phyloP scores from a whole-genome alignment of 2,797 vertebrate genomes.

The Odontamblyopus rebecca region DNA sequence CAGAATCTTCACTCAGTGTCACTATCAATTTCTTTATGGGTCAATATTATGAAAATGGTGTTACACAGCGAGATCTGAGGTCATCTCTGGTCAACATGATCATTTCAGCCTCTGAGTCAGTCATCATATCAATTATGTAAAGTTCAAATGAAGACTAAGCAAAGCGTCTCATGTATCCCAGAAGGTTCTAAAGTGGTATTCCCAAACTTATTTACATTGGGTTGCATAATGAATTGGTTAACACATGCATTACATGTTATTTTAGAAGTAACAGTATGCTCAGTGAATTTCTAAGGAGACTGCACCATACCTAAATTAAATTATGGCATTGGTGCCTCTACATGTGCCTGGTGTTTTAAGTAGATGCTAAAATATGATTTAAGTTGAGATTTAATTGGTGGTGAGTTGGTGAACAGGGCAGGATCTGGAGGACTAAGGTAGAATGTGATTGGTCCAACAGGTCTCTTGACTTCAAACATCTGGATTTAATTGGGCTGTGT shows the following conservation, averaged over 20 bases:
- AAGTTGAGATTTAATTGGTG: too few relatives aligned
- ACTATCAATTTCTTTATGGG: not conserved
- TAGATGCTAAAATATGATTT: too few relatives aligned
- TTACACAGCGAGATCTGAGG: not conserved
- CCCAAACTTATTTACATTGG: not conserved
- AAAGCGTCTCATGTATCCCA: not conserved
- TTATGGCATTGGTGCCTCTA: not conserved
- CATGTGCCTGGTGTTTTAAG: not conserved
- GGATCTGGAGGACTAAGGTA: too few relatives aligned
- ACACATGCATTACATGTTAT: not conserved
- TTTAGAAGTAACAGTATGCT: not conserved
- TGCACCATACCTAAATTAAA: not conserved
- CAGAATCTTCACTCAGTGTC: conserved; percentile 3
- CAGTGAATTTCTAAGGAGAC: too few relatives aligned
- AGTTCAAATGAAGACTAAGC: conserved; percentile 1
- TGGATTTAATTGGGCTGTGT: too few relatives aligned
- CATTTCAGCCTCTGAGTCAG: conserved; percentile 1
- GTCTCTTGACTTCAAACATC: too few relatives aligned
- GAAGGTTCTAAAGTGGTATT: not conserved
- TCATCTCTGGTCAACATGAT: not conserved
- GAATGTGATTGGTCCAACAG: too few relatives aligned
- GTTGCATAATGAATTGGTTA: not conserved
- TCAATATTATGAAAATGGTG: not conserved
- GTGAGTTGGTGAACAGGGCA: too few relatives aligned
- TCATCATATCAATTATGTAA: conserved; percentile 11